These are phyloP conservation scores for Mallotus villosus DNA, from an alignment of 2,797 vertebrate genomes.

Conservation along the genomic window DNA sequence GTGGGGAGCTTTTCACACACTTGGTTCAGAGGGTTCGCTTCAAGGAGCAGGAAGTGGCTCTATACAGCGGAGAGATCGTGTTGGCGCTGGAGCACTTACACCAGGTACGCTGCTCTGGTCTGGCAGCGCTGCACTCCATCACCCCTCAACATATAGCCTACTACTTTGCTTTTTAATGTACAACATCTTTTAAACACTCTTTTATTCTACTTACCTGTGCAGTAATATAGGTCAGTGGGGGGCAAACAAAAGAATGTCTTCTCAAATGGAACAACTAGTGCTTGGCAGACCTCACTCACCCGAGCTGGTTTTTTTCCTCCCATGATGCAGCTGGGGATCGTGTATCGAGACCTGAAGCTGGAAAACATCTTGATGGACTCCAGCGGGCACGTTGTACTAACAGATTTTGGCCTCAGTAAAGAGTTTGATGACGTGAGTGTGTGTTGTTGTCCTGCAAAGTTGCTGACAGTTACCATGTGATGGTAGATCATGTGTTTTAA, in stretches of 20 bases:
- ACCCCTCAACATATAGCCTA: neutral
- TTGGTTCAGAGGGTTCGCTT: constrained; percentile 96
- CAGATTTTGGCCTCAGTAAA: constrained; percentile 98
- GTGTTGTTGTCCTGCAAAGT: neutral
- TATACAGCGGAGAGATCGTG: constrained; percentile 97
- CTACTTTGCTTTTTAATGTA: neutral
- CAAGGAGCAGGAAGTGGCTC: constrained; percentile 90
- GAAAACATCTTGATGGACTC: constrained; percentile 97
- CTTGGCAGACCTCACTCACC: neutral
- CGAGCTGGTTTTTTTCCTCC: neutral
- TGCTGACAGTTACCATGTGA: neutral
- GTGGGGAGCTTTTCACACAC: constrained; percentile 97
- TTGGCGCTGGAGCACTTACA: constrained; percentile 94
- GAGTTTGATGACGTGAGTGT: constrained; percentile 94
- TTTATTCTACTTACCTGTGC: neutral
- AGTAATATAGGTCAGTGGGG: neutral
- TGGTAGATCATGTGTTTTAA: neutral
- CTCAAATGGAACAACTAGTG: neutral
- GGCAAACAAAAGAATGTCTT: too few relatives aligned
- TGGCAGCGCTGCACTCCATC: neutral
- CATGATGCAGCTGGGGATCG: constrained; percentile 86
- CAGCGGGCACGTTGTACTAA: constrained; percentile 93
- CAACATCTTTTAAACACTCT: too few relatives aligned
- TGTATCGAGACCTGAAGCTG: constrained; percentile 98
- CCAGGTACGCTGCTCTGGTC: constrained; percentile 78